Percentiles rank a stretch among this genome's conserved stretches.
phyloP scores from a whole-genome alignment of 1,140 invertebrate species.

The Drosophila pandora region DNA sequence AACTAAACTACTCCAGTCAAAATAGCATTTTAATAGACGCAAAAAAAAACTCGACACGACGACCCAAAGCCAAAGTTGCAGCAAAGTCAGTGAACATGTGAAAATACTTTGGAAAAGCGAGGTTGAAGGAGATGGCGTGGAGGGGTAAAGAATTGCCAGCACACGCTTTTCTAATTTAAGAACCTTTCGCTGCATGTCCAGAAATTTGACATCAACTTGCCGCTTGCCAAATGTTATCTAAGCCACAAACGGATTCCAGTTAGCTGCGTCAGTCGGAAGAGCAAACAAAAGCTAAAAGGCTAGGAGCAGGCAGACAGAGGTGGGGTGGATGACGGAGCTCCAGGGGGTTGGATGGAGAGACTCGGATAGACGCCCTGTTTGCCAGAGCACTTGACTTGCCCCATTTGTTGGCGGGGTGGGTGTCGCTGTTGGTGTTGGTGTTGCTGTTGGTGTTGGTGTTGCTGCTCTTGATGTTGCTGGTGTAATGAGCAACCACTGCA shows the following conservation, averaged over 20 bases:
- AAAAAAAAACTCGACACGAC: conserved; percentile 60
- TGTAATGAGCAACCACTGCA: conserved; percentile 58
- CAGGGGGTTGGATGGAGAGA: not conserved
- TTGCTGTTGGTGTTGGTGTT: conserved; percentile 33
- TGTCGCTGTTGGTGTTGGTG: conserved; percentile 43
- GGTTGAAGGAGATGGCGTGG: not conserved
- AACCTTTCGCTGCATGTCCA: conserved; percentile 78
- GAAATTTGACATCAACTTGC: conserved; percentile 69
- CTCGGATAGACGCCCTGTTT: conserved; percentile 22
- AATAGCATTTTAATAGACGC: conserved; percentile 82
- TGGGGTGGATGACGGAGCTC: not conserved
- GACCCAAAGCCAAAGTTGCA: conserved; percentile 60
- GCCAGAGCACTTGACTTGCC: conserved; percentile 53
- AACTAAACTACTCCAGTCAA: conserved; percentile 80
- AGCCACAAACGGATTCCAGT: conserved; percentile 56
- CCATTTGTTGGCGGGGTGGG: conserved; percentile 53
- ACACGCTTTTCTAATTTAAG: conserved; percentile 82
- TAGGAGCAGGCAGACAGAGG: not conserved
- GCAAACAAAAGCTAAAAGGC: conserved; percentile 39
- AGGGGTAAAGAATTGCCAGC: conserved; percentile 58
- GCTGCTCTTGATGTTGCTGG: conserved; percentile 53
- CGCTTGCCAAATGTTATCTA: conserved; percentile 60
- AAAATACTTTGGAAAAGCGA: conserved; percentile 61
- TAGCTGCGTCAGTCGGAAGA: conserved; percentile 62
- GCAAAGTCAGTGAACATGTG: conserved; percentile 68